Evolutionary conservation across 2,888 invertebrate genomes (phyloP), one percentile per base, ranked within the genome.

Genomic region (Ochropleura leucogaster): DNA sequence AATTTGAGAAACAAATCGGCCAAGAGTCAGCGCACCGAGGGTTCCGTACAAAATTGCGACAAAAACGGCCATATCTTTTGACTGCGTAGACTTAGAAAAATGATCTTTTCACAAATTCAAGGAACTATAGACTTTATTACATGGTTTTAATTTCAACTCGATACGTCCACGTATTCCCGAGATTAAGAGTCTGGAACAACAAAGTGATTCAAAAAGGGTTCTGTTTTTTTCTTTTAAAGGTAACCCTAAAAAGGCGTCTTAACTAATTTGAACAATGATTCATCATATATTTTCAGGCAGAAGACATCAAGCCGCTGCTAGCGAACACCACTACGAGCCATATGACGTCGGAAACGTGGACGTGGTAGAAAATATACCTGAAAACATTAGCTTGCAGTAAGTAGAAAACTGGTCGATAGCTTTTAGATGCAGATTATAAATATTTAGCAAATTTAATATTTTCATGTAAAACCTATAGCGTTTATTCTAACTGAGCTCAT

Each of bases 311-410:
- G 89, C 86, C 49, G 82, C 90, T 5, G 88, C 84, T 42, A 90
- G 72, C 49, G 94, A 93, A 44, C 93, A 94, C 40, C 94, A 95
- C 40, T 96, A 92, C 70, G 96, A 96, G 59, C 89, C 91, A 9
- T 96, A 95, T 67, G 96, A 96, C 57, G 92, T 89, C 0, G 89
- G 90, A 0, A 92, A 90, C 3, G 92, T 90, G 4, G 93, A 93
- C 5, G 93, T 91, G 0, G 93, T 93, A 47, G 96, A 96, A 64
- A 94, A 94, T 10, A 94, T 95, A 7, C 95, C 94, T 0, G 96
- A 96, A 71, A 93, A 93, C 8, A 91, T 93, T 42, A 94, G 94
- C 63, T 84, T 91, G 88, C 95, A 94, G 96, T 96, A 80, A 90
- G 92, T 90, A 44, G 49, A 66, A 30, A 42, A 44, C 10, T 57